These are phyloP conservation scores for Yasuhikotakia modesta DNA, from an alignment of 2,797 vertebrate species.

Conservation along the genomic window DNA sequence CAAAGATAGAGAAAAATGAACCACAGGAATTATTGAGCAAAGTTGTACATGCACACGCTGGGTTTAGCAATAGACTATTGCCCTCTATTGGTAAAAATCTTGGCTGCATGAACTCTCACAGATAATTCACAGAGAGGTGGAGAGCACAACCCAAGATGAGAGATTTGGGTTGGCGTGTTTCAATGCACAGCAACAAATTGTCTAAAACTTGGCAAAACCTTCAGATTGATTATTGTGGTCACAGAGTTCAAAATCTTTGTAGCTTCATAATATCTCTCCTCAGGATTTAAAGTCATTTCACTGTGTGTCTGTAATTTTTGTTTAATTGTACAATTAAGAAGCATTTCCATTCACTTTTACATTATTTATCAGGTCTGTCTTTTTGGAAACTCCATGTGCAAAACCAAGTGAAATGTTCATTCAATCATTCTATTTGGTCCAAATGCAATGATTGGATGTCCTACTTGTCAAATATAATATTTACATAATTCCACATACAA, in stretches of 20 bases:
- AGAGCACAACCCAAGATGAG: constrained; percentile 9
- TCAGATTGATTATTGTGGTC: constrained; percentile 26
- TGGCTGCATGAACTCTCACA: constrained; percentile 69
- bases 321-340: not conserved
- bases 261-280: constrained; percentile 21
- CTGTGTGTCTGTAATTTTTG: not conserved
- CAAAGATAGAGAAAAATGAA: constrained; percentile 24
- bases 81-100: constrained; percentile 79
- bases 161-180: constrained; percentile 27
- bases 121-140: not conserved
- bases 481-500: no score
- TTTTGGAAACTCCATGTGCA: not conserved
- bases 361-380: not conserved
- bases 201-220: constrained; percentile 21
- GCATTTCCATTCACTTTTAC: not conserved
- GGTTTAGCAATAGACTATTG: constrained; percentile 81
- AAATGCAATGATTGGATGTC: no score
- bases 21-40: constrained; percentile 37
- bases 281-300: constrained; percentile 35
- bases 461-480: no score
- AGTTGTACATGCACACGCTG: constrained; percentile 51
- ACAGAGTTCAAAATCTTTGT: constrained; percentile 22
- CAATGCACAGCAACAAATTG: constrained; percentile 10
- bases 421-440: no score
- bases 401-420: no score